Evolutionary conservation across 2,113 vertebrate genomes (phyloP).

Genomic region (Bubo bubo): DNA sequence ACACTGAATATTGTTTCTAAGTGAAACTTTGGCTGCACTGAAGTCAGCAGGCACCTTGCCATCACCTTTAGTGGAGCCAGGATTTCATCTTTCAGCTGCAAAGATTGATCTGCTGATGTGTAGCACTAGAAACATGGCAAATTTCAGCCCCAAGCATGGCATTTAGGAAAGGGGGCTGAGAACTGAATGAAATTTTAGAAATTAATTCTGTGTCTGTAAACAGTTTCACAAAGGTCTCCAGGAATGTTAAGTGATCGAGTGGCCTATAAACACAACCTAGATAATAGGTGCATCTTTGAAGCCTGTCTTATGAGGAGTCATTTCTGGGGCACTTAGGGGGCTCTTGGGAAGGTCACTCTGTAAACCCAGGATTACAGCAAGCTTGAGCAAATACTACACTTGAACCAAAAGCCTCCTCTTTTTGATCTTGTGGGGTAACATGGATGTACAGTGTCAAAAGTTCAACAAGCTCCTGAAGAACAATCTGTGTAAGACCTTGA

Average conservation of each 20-base stretch:
- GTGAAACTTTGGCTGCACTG: neutral
- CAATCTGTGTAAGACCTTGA: slow-evolving; percentile 2
- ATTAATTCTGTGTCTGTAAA: neutral
- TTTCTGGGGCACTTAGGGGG: neutral
- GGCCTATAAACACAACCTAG: neutral
- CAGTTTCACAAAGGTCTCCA: neutral
- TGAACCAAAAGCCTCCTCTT: neutral
- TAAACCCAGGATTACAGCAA: neutral
- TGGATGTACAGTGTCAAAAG: neutral
- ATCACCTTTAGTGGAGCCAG: neutral
- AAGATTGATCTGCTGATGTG: neutral
- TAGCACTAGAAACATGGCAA: neutral
- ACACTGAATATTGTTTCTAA: neutral
- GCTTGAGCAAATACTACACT: neutral
- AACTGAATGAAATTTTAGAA: neutral
- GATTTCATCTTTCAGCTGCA: neutral
- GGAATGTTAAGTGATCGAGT: neutral
- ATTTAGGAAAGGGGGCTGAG: neutral
- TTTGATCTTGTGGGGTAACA: neutral
- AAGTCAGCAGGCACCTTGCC: neutral
- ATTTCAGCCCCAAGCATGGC: neutral
- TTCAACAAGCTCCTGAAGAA: neutral
- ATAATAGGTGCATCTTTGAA: neutral
- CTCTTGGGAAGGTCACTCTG: neutral
- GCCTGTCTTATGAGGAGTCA: neutral